Conservation (phyloP, 2,113 vertebrate species). For the Opisthocomus hoazin region DNA sequence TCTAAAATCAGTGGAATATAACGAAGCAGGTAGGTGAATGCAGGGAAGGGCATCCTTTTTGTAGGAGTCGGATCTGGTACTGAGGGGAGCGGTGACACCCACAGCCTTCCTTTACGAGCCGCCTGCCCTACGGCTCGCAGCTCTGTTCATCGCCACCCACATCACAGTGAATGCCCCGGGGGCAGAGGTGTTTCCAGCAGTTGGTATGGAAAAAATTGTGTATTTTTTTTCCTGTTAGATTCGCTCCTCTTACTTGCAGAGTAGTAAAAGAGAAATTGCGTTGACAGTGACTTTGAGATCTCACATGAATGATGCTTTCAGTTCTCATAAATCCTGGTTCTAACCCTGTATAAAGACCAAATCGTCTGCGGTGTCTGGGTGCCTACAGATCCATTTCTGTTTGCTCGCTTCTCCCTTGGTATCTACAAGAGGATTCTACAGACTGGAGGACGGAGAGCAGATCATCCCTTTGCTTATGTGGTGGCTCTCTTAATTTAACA, state of each 20-base stretch:
- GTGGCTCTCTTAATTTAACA: neutral
- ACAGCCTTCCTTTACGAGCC: too few species aligned
- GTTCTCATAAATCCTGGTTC: neutral
- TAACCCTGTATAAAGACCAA: neutral
- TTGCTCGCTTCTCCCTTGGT: neutral
- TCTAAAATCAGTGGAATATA: slow-evolving; percentile 81
- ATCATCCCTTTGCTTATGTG: neutral
- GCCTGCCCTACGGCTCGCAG: neutral
- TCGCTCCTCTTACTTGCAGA: neutral
- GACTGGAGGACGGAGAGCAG: neutral
- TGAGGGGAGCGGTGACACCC: neutral
- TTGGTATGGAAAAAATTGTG: neutral
- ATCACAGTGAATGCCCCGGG: accelerated
- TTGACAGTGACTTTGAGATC: neutral
- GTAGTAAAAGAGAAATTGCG: neutral
- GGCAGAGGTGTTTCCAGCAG: neutral
- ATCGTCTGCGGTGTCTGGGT: neutral
- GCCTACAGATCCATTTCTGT: neutral
- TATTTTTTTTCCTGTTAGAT: neutral
- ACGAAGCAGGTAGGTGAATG: neutral
- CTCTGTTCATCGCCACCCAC: neutral
- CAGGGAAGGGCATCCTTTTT: neutral
- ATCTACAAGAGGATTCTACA: neutral
- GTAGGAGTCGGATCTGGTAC: neutral
- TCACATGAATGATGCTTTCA: neutral